Percentiles rank a stretch among this genome's conserved stretches.
Conservation (phyloP, 1,140 invertebrate species). For the Sinella curviseta region DNA sequence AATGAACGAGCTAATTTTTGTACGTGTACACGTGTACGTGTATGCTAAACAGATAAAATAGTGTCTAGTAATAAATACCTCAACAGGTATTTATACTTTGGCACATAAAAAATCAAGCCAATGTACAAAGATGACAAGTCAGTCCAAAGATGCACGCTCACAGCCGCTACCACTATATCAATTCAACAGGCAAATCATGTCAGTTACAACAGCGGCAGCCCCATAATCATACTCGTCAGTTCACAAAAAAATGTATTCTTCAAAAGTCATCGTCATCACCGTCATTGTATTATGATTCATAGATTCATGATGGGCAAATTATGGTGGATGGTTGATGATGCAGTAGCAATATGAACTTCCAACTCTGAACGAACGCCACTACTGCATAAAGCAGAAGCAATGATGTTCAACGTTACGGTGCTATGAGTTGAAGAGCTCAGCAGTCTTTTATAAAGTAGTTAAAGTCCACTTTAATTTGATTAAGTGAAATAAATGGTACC, state of each 20-base stretch:
- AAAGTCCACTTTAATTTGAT: constrained; percentile 13
- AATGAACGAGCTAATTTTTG: too few species aligned
- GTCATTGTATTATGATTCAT: background rate
- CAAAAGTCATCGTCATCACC: background rate
- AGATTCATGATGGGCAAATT: background rate
- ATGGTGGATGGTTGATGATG: background rate
- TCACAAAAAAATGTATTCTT: background rate
- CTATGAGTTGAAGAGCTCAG: too few species aligned
- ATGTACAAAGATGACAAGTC: too few species aligned
- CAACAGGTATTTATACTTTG: too few species aligned
- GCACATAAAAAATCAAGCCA: too few species aligned
- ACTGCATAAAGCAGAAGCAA: background rate
- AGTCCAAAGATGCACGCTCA: too few species aligned
- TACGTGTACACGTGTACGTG: too few species aligned
- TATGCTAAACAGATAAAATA: too few species aligned
- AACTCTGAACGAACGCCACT: background rate
- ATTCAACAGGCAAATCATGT: background rate
- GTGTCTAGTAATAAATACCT: too few species aligned
- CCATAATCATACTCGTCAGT: background rate
- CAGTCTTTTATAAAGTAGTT: constrained; percentile 9
- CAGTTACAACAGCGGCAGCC: too few species aligned
- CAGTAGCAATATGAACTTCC: background rate
- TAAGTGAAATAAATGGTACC: constrained; percentile 6
- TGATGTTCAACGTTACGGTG: background rate
- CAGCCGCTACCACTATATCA: too few species aligned